Evolutionary conservation across 2,113 vertebrate species (phyloP), one percentile per base, ranked within the genome.

Genomic region (Mobula birostris): DNA sequence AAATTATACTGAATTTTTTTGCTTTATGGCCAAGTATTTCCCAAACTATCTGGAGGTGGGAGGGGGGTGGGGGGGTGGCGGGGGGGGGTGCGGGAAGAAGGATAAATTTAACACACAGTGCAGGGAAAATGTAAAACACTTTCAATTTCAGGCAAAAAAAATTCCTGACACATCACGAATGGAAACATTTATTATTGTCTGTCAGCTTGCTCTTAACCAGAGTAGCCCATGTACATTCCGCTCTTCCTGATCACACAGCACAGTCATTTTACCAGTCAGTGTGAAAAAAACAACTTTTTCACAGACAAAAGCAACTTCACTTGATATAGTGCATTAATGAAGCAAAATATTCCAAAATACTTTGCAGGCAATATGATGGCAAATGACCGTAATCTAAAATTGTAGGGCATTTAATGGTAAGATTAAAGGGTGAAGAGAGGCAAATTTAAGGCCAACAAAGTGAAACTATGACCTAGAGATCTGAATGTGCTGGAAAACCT

Each of bases 81-180:
- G 48, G 48, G 3, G 48, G 1, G 85, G 48, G 48, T 48, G 0
- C 12, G 15, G 24, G 40, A 5, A 32, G 29, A 90, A 90, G 85
- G 61, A 66, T 90, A 63, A 2, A 19, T n/a, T 90, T 90, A 66
- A 7, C 19, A 61, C 32, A 2, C 11, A 36, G n/a, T n/a, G 0
- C 2, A 14, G n/a, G 63, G 29, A 88, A 90, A 88, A 66, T 66
- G 29, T 87, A n/a, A 87, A 87, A 24, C 63, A 66, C 66, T 90
- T 90, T 68, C 85, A 29, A 90, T n/a, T 90, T 90, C 32, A 68
- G 29, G 61, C 61, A 90, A 66, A 66, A 90, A 85, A n/a, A 66
- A 36, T 11, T 74, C 29, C n/a, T 19, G 61, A 90, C 15, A 66
- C 61, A 68, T 19, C 11, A 15, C 7, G 85, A n/a, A n/a, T 66